Evolutionary conservation across 1,140 invertebrate genomes (phyloP).

Genomic region (Popillia japonica): DNA sequence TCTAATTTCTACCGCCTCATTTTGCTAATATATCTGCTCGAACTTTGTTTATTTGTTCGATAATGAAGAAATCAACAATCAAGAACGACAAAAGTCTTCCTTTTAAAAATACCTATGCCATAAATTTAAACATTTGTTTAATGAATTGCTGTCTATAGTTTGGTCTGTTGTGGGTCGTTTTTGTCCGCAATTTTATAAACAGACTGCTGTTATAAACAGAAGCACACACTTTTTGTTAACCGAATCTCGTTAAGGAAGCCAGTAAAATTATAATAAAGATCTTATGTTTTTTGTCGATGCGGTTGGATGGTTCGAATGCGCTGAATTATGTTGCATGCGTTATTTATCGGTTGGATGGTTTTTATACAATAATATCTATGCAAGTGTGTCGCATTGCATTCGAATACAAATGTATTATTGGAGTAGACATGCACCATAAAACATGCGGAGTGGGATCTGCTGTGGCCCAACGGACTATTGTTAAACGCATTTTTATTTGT

Average conservation of each 20-base stretch:
- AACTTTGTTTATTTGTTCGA: not conserved
- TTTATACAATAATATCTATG: conserved; percentile 49
- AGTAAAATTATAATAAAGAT: conserved; percentile 54
- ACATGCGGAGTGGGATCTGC: conserved; percentile 26
- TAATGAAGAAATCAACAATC: conserved; percentile 29
- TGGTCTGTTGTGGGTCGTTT: conserved; percentile 51
- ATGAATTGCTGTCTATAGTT: conserved; percentile 49
- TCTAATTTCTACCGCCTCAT: too few relatives aligned
- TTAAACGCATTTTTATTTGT: not conserved
- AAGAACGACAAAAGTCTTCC: conserved; percentile 1
- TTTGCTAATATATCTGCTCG: too few relatives aligned
- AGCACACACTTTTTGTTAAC: conserved; percentile 46
- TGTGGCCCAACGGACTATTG: not conserved
- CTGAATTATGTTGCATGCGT: conserved; percentile 51
- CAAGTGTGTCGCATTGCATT: conserved; percentile 46
- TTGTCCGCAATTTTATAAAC: conserved; percentile 48
- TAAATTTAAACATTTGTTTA: conserved; percentile 44
- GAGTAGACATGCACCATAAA: conserved; percentile 41
- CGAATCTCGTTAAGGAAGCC: conserved; percentile 51
- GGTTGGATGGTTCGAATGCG: conserved; percentile 42
- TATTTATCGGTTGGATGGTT: conserved; percentile 49
- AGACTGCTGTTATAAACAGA: conserved; percentile 48
- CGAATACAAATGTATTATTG: conserved; percentile 48
- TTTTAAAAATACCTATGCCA: not conserved
- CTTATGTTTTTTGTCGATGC: conserved; percentile 48